Conservation (phyloP, 2,888 invertebrate species). For the Nomada flava region DNA sequence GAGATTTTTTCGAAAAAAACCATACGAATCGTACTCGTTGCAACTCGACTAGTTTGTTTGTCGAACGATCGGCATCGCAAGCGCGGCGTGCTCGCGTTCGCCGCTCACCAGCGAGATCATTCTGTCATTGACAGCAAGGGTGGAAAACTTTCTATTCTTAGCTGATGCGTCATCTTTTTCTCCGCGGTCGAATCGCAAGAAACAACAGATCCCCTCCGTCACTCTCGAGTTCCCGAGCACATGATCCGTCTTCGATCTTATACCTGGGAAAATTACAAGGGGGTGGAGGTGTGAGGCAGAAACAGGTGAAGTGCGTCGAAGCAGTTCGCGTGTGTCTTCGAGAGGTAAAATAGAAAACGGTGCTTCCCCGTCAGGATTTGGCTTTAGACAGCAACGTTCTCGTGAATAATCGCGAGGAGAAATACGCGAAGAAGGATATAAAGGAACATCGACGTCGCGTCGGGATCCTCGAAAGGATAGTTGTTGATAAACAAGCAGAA, state of each 20-base stretch:
- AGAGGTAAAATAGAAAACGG: constrained; percentile 21
- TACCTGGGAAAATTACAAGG: constrained; percentile 29
- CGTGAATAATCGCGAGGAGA: background rate
- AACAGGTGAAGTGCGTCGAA: constrained; percentile 47
- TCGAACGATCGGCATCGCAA: constrained; percentile 26
- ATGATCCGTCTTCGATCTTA: constrained; percentile 11
- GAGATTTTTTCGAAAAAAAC: background rate
- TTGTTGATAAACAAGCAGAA: constrained; percentile 48
- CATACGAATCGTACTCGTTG: constrained; percentile 23
- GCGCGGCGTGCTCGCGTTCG: constrained; percentile 44
- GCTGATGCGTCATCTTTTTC: background rate
- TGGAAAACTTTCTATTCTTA: background rate
- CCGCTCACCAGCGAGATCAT: constrained; percentile 11
- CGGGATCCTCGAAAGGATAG: constrained; percentile 11
- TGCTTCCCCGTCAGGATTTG: constrained; percentile 13
- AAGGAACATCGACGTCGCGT: constrained; percentile 11
- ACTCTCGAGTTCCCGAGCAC: background rate
- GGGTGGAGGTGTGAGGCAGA: constrained; percentile 20
- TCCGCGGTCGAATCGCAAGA: background rate
- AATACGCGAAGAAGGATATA: background rate
- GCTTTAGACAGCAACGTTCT: background rate
- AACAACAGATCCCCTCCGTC: background rate
- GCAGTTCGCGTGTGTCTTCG: constrained; percentile 44
- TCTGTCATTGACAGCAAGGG: constrained; percentile 23
- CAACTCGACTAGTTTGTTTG: constrained; percentile 14